Percentiles rank a stretch among this genome's conserved stretches.
phyloP scores from a whole-genome alignment of 2,888 invertebrate genomes.

The Trichopria drosophilae region DNA sequence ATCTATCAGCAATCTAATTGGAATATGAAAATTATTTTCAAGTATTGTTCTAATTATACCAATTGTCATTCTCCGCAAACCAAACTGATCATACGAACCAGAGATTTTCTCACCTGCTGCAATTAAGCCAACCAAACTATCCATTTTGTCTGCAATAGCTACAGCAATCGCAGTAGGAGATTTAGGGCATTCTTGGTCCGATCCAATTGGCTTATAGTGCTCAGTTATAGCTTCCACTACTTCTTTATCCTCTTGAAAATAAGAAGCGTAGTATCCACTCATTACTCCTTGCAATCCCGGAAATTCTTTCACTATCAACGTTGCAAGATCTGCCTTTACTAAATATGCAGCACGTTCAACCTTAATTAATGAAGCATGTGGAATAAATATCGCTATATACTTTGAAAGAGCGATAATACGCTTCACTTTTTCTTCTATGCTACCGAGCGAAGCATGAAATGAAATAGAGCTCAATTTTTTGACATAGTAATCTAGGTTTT shows the following conservation, averaged over 20 bases:
- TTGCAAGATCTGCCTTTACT: constrained; percentile 15
- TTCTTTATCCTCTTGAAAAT: constrained; percentile 19
- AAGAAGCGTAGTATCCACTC: constrained; percentile 19
- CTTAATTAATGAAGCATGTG: constrained; percentile 19
- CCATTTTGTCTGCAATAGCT: constrained; percentile 23
- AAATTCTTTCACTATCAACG: constrained; percentile 19
- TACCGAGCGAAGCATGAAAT: constrained; percentile 18
- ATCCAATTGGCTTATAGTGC: constrained; percentile 18
- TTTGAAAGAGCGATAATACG: constrained; percentile 17
- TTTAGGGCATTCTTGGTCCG: constrained; percentile 16
- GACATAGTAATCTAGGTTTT: constrained; percentile 11
- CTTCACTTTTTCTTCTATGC: constrained; percentile 19
- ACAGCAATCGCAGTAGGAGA: constrained; percentile 16
- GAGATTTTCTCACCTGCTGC: constrained; percentile 24
- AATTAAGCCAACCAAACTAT: constrained; percentile 23
- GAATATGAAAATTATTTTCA: constrained; percentile 23
- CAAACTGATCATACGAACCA: constrained; percentile 24
- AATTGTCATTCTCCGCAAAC: constrained; percentile 23
- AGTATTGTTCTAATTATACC: constrained; percentile 23
- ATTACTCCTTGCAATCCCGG: constrained; percentile 20
- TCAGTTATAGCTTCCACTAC: constrained; percentile 17
- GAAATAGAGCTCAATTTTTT: constrained; percentile 9
- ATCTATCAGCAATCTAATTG: constrained; percentile 20
- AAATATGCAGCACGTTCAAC: constrained; percentile 19
- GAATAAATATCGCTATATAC: constrained; percentile 21